These are phyloP conservation scores for Caenorhabditis tropicalis DNA, from an alignment of 1,140 invertebrate genomes.

Conservation along the genomic window DNA sequence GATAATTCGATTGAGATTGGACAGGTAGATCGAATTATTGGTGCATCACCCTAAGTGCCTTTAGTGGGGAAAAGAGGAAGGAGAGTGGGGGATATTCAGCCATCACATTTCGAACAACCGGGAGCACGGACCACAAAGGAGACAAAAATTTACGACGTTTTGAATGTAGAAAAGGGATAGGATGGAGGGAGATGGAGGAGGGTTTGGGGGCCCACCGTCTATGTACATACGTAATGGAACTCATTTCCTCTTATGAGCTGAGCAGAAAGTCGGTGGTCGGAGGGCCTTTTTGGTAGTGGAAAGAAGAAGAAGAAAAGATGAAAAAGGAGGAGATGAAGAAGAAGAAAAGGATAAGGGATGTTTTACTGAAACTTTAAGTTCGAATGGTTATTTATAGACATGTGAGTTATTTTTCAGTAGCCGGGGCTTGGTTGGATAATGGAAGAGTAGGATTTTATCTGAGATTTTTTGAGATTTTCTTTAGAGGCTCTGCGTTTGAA, in stretches of 20 bases:
- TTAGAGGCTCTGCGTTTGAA: too few relatives aligned
- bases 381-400: too few relatives aligned
- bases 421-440: too few relatives aligned
- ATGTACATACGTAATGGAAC: conserved; percentile 45
- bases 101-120: background rate
- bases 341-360: background rate
- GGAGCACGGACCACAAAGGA: too few relatives aligned
- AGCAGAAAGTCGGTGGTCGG: background rate
- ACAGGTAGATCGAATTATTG: conserved; percentile 48
- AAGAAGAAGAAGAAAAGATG: background rate
- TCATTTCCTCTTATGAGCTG: conserved; percentile 43
- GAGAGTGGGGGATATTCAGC: too few relatives aligned
- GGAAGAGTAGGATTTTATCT: too few relatives aligned
- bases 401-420: too few relatives aligned
- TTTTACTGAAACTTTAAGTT: too few relatives aligned
- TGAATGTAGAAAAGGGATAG: background rate
- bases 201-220: background rate
- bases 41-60: too few relatives aligned
- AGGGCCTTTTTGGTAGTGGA: background rate
- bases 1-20: background rate
- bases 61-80: too few relatives aligned
- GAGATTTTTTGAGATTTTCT: too few relatives aligned
- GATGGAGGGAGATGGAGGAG: background rate
- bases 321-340: background rate
- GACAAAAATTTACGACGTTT: conserved; percentile 45